These are phyloP conservation scores for Paelopatides confundens DNA, from an alignment of 53 echinoderm and acorn worm species.

Conservation along the genomic window DNA sequence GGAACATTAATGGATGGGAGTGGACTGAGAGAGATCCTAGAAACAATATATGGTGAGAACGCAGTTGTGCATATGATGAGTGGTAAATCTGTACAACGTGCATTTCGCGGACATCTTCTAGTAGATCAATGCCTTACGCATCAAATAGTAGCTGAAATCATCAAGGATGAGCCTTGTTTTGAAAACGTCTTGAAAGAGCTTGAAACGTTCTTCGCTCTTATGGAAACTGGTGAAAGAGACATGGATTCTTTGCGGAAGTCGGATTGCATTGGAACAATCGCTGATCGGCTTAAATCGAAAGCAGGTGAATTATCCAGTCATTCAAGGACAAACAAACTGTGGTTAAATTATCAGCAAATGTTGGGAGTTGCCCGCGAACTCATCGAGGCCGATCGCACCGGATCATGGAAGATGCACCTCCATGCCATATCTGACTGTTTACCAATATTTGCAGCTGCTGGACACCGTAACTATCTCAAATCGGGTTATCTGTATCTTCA, in stretches of 20 bases:
- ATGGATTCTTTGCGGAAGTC: no score
- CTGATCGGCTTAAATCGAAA: no score
- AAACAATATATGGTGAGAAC: slow-evolving; percentile 46
- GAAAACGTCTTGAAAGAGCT: slow-evolving; percentile 7
- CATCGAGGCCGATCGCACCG: slow-evolving; percentile 57
- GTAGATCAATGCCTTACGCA: slow-evolving; percentile 50
- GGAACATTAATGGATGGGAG: slow-evolving; percentile 52
- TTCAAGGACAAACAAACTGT: background rate
- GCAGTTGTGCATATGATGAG: slow-evolving; percentile 62
- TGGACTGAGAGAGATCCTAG: slow-evolving; percentile 33
- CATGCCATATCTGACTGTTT: slow-evolving; percentile 41
- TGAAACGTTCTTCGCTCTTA: background rate
- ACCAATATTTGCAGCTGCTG: slow-evolving; percentile 47
- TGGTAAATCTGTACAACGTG: slow-evolving; percentile 58
- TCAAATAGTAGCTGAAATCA: slow-evolving; percentile 8
- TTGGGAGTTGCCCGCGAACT: background rate
- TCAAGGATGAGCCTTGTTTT: background rate
- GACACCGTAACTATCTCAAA: slow-evolving; percentile 56
- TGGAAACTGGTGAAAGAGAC: no score
- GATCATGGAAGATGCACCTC: slow-evolving; percentile 48
- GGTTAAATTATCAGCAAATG: slow-evolving; percentile 59
- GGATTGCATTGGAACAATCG: background rate
- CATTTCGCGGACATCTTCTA: slow-evolving; percentile 59
- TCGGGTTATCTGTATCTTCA: slow-evolving; percentile 58
- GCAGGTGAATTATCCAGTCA: background rate